Evolutionary conservation across 2,113 vertebrate genomes (phyloP).

Genomic region (Chaenogobius annularis): DNA sequence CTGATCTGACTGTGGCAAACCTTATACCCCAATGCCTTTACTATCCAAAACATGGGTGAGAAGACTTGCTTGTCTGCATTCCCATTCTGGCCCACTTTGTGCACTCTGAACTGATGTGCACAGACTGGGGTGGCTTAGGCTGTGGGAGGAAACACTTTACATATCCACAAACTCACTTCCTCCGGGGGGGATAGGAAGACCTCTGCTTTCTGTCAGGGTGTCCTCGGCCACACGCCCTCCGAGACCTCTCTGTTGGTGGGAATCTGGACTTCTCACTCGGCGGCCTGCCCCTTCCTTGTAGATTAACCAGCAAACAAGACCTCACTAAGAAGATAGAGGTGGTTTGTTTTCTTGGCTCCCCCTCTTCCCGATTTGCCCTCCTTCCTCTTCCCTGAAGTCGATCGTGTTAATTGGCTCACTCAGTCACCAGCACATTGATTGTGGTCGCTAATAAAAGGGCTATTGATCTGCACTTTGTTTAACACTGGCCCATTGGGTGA

Average conservation of each 20-base stretch:
- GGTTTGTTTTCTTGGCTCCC: constrained; percentile 51
- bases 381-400: constrained; percentile 61
- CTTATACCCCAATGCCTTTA: constrained; percentile 62
- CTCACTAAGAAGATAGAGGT: constrained; percentile 73
- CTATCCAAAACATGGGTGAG: constrained; percentile 73
- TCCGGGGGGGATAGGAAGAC: constrained; percentile 80
- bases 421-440: constrained; percentile 87
- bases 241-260: constrained; percentile 82
- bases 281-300: constrained; percentile 30
- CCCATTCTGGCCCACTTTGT: constrained; percentile 68
- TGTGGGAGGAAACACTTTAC: constrained; percentile 35
- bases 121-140: constrained; percentile 16
- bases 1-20: constrained; percentile 41
- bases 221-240: constrained; percentile 76
- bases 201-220: constrained; percentile 90
- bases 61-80: constrained; percentile 67
- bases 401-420: constrained; percentile 87
- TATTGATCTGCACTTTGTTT: constrained; percentile 87
- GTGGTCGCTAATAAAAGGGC: constrained; percentile 84
- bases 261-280: constrained; percentile 82
- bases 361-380: constrained; percentile 52
- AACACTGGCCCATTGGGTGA: constrained; percentile 72
- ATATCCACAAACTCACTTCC: constrained; percentile 65
- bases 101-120: constrained; percentile 46
- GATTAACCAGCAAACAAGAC: constrained; percentile 65